Percentiles rank a stretch among this genome's conserved stretches.
These are phyloP conservation scores for Leontopithecus rosalia DNA, from an alignment of 2,797 vertebrate species.

Conservation along the genomic window DNA sequence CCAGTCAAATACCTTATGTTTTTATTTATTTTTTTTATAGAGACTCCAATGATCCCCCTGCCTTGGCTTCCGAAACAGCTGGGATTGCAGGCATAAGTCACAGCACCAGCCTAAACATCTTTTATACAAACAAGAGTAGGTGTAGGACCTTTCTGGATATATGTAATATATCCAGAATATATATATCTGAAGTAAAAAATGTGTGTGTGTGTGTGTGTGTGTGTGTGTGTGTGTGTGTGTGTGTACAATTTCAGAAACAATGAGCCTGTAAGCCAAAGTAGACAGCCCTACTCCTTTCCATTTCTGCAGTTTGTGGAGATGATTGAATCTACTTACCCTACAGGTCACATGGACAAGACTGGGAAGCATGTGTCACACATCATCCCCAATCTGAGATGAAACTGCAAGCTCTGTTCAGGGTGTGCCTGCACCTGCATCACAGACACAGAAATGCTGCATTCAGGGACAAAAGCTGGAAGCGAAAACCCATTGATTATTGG, in stretches of 20 bases:
- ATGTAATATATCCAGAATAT: background rate
- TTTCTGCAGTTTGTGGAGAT: background rate
- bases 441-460: background rate
- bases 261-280: background rate
- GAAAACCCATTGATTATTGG: background rate
- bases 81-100: background rate
- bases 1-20: background rate
- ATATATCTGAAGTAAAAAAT: too few species aligned
- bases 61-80: background rate
- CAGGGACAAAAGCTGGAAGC: background rate
- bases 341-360: background rate
- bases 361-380: background rate
- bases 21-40: background rate
- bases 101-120: background rate
- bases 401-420: background rate
- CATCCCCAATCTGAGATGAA: background rate
- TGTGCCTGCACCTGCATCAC: background rate
- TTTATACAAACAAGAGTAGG: background rate
- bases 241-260: background rate
- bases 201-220: too few species aligned
- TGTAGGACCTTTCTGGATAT: background rate
- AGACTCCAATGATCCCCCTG: background rate
- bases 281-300: background rate
- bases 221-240: too few species aligned
- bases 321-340: background rate